phyloP scores from a whole-genome alignment of 2,797 vertebrate species.

The Halcyon smyrnensis region DNA sequence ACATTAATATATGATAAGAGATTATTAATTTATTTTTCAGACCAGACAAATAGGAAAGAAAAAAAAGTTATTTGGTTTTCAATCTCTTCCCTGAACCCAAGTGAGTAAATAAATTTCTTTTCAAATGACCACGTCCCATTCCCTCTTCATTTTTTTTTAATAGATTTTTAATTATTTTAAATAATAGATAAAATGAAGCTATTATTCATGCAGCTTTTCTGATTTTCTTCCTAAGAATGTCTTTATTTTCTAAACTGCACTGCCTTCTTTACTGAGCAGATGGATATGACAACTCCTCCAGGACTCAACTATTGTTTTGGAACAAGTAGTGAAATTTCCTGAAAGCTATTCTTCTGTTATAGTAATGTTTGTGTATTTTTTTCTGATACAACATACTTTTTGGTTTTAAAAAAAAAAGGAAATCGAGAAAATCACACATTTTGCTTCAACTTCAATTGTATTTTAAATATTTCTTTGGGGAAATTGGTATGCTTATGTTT shows the following conservation, averaged over 20 bases:
- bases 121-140: neutral
- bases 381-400: neutral
- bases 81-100: neutral
- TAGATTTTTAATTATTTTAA: neutral
- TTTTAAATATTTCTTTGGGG: neutral
- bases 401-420: no score
- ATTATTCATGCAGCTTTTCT: neutral
- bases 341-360: neutral
- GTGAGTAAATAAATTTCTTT: neutral
- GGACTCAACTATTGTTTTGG: neutral
- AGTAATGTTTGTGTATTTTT: neutral
- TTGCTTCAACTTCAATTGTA: neutral
- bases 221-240: neutral
- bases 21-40: neutral
- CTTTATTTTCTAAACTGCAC: neutral
- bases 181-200: neutral
- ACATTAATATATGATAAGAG: neutral
- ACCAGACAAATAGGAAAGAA: neutral
- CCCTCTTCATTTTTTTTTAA: neutral
- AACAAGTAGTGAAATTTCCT: neutral
- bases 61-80: neutral
- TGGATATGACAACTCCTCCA: fast-evolving
- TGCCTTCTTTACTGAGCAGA: neutral
- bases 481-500: neutral
- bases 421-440: neutral